Base-by-base conservation (phyloP, 2,888 invertebrate species). In the Abrostola triplasia region DNA sequence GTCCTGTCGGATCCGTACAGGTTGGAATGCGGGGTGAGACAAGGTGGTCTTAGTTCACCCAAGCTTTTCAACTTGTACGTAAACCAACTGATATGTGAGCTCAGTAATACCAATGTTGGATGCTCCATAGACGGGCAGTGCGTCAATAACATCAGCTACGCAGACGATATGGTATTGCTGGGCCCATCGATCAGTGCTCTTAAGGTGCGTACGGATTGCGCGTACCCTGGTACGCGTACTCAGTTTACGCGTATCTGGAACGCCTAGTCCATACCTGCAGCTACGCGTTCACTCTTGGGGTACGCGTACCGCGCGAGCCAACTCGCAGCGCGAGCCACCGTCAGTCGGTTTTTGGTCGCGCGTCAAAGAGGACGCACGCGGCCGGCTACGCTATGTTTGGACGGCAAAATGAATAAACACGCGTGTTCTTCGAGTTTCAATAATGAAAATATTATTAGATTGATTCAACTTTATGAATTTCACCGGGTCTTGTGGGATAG, bases 291-390 rank as follows among this genome's bases (percentile, higher is more conserved):
- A 64, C 67, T 64, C 67, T 66, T 64, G 64, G 66, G 65, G 58
- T 47, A 68, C 66, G 67, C 76, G 64, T 65, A 42, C 69, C 69
- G 65, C 63, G 67, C 73, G 67, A 73, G 71, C 72, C 62, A 67
- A 51, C 62, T 64, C 58, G 64, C 64, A 58, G 64, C 64, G 67
- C 73, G 70, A 68, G 63, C 63, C 70, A 52, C 68, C 63, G 64
- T 70, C 74, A 63, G 67, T 76, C 73, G 73, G 73, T 76, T 68
- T 76, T 75, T 69, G 67, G 73, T 70, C 73, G 73, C 74, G 73
- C 73, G 71, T 70, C 73, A 71, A 79, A 75, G 70, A 47, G 64
- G 62, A 79, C 70, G 70, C 73, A 48, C 74, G 13, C 59, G 64
- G 10, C 64, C 59, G 59, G 66, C n/a, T 66, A 72, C 62, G 61